A percentile compares a stretch with the other conserved stretches of the same genome.
Conservation (phyloP, 2,113 vertebrate genomes). For the Cathartes aura region DNA sequence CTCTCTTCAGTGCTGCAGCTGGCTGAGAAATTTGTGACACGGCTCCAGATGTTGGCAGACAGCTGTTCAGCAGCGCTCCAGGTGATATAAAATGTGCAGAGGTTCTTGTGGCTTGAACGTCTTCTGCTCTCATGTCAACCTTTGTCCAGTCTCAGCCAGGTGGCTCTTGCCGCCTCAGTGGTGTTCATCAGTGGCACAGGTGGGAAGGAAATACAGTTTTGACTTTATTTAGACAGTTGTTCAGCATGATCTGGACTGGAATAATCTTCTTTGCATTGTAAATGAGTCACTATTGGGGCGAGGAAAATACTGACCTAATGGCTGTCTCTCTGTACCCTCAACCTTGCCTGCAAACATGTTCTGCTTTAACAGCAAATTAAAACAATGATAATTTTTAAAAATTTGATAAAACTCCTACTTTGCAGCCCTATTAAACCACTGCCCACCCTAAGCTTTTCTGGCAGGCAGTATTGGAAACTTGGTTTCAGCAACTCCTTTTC, state of each 20-base stretch:
- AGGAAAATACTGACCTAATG: background rate
- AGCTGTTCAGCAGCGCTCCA: background rate
- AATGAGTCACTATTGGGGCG: accelerated
- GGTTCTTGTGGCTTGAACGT: background rate
- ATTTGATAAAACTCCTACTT: background rate
- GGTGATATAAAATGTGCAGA: background rate
- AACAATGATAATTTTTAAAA: background rate
- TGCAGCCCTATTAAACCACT: background rate
- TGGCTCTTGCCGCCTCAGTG: background rate
- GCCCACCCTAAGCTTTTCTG: background rate
- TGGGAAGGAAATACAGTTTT: background rate
- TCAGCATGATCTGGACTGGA: background rate
- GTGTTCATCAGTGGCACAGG: background rate
- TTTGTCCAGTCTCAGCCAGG: background rate
- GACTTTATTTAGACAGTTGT: background rate
- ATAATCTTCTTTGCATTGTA: background rate
- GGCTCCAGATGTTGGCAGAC: background rate
- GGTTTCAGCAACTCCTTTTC: background rate
- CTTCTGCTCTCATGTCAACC: background rate
- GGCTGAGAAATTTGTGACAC: background rate
- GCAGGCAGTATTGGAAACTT: background rate
- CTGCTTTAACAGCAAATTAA: background rate
- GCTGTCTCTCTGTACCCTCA: background rate
- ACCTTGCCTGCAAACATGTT: background rate
- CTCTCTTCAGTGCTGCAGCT: background rate